phyloP scores from a whole-genome alignment of 2,888 invertebrate genomes.

The Sarcophaga carnaria region DNA sequence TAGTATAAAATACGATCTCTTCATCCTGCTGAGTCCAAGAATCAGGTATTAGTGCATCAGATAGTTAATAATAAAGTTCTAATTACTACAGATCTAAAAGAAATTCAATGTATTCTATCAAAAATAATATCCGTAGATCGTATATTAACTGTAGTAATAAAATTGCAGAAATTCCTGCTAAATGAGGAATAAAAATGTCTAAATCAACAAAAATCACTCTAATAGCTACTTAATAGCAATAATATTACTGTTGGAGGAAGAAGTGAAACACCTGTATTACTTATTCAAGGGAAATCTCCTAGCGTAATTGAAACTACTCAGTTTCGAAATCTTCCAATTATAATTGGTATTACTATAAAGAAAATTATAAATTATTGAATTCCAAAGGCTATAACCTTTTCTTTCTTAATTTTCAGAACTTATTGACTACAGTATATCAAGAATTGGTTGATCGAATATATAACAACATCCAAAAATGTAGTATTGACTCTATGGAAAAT shows the following conservation, averaged over 20 bases:
- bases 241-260: conserved; percentile 87
- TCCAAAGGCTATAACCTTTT: background rate
- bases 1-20: conserved; percentile 90
- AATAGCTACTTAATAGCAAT: conserved; percentile 84
- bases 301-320: conserved; percentile 90
- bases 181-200: conserved; percentile 89
- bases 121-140: conserved; percentile 84
- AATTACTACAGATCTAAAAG: conserved; percentile 80
- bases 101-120: conserved; percentile 86
- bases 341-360: conserved; percentile 88
- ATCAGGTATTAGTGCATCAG: conserved; percentile 88
- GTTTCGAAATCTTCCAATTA: conserved; percentile 93
- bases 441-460: conserved; percentile 60
- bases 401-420: conserved; percentile 57
- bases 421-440: conserved; percentile 68
- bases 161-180: conserved; percentile 90
- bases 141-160: conserved; percentile 90
- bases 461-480: conserved; percentile 53
- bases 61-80: too few relatives aligned
- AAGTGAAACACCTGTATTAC: conserved; percentile 92
- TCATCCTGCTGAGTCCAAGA: conserved; percentile 91
- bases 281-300: conserved; percentile 90
- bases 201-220: conserved; percentile 80
- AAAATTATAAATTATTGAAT: conserved; percentile 86
- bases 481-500: conserved; percentile 22